phyloP scores from a whole-genome alignment of 2,113 vertebrate genomes.

The Pygoscelis antarcticus region DNA sequence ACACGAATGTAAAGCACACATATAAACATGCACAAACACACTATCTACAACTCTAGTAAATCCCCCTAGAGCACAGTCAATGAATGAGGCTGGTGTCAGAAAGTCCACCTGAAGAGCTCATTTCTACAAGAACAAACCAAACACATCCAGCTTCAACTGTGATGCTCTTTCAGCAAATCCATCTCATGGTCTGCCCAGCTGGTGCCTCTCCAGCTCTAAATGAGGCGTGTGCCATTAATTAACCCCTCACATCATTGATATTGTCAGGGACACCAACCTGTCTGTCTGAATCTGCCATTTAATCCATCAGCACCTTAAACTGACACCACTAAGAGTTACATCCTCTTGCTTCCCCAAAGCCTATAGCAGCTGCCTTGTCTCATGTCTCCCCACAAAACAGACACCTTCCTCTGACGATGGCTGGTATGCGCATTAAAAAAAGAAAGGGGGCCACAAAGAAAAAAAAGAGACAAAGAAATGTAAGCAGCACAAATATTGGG shows the following conservation, averaged over 20 bases:
- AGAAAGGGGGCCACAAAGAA: not conserved
- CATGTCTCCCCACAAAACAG: not conserved
- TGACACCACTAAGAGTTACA: not conserved
- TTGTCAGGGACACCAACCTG: not conserved
- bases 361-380: not conserved
- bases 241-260: not conserved
- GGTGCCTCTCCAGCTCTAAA: not conserved
- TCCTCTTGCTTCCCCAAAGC: not conserved
- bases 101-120: not conserved
- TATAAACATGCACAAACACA: not conserved
- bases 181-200: not conserved
- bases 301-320: constrained; percentile 8
- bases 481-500: not conserved
- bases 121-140: not conserved
- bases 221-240: not conserved
- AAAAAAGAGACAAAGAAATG: not conserved
- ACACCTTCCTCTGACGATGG: not conserved
- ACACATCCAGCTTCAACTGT: not conserved
- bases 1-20: accelerated
- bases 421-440: not conserved
- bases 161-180: not conserved
- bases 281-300: not conserved
- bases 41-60: not conserved
- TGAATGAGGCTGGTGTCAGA: not conserved
- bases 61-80: not conserved